Evolutionary conservation across 1,140 invertebrate genomes (phyloP).

Genomic region (Drosophila subpulchrella): DNA sequence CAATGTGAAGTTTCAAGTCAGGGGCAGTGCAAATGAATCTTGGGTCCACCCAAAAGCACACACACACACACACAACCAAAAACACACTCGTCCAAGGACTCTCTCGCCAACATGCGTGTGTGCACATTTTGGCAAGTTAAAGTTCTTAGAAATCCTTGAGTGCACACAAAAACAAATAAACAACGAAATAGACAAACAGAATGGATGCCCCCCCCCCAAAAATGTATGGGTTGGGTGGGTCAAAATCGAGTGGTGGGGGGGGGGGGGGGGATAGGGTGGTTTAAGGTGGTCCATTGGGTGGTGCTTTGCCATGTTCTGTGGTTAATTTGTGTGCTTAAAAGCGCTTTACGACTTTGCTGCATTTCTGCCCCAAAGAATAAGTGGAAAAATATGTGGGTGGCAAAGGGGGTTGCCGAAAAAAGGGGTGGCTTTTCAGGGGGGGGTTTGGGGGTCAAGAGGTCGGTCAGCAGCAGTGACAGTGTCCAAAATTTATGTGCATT

Average conservation of each 20-base stretch:
- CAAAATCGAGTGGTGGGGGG: not conserved
- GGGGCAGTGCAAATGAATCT: constrained; percentile 56
- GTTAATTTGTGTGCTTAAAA: constrained; percentile 83
- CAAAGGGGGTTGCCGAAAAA: not conserved
- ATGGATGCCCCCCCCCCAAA: constrained; percentile 42
- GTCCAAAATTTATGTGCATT: constrained; percentile 77
- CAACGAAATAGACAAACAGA: constrained; percentile 82
- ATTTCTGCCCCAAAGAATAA: constrained; percentile 11
- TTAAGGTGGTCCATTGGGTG: constrained; percentile 20
- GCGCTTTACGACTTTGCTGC: constrained; percentile 76
- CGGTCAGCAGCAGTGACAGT: constrained; percentile 61
- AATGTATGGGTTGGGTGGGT: not conserved
- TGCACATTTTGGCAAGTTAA: constrained; percentile 77
- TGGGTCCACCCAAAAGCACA: constrained; percentile 18
- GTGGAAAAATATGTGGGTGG: not conserved
- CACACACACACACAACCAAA: constrained; percentile 18
- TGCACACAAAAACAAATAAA: constrained; percentile 83
- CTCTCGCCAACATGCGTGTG: constrained; percentile 29
- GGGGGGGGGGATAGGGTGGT: no score
- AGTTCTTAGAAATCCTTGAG: constrained; percentile 83
- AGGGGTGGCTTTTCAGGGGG: constrained; percentile 4
- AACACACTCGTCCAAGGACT: constrained; percentile 16
- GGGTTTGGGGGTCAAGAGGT: constrained; percentile 21
- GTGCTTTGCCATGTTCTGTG: constrained; percentile 74
- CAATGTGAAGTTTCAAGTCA: constrained; percentile 57